Conservation (phyloP, 2,888 invertebrate genomes). For the Neuroscelio doddi region DNA sequence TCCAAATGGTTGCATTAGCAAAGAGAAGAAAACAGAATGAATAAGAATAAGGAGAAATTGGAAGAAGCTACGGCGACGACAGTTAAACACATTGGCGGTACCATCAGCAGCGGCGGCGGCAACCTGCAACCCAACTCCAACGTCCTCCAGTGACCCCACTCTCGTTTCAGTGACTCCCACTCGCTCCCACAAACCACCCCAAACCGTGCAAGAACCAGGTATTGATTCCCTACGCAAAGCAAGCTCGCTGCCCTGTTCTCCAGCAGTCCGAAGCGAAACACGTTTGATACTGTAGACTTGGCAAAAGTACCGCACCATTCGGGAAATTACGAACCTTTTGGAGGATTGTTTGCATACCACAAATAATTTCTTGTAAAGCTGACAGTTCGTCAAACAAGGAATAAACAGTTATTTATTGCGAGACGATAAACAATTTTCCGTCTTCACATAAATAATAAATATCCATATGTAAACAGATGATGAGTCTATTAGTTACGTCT, state of each 20-base stretch:
- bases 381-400: background rate
- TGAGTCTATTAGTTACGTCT: no score
- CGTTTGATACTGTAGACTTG: conserved; percentile 59
- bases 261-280: conserved; percentile 66
- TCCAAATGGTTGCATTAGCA: conserved; percentile 15
- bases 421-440: background rate
- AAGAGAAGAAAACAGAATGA: conserved; percentile 10
- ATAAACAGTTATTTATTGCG: background rate
- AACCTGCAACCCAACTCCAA: conserved; percentile 67
- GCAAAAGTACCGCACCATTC: conserved; percentile 26
- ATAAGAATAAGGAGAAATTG: background rate
- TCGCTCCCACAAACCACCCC: conserved; percentile 52
- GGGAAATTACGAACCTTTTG: conserved; percentile 1
- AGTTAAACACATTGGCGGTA: conserved; percentile 16
- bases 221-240: conserved; percentile 69
- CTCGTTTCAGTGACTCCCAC: conserved; percentile 73
- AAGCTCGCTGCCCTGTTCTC: conserved; percentile 64
- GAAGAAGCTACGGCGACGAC: conserved; percentile 22
- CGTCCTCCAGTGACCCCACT: conserved; percentile 68
- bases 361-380: conserved; percentile 16
- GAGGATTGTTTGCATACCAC: conserved; percentile 33
- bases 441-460: background rate
- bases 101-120: conserved; percentile 18
- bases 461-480: background rate
- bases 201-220: conserved; percentile 55